Evolutionary conservation across 2,888 invertebrate genomes (phyloP), one percentile per base, ranked within the genome.

Genomic region (Minunthozetes semirufus): DNA sequence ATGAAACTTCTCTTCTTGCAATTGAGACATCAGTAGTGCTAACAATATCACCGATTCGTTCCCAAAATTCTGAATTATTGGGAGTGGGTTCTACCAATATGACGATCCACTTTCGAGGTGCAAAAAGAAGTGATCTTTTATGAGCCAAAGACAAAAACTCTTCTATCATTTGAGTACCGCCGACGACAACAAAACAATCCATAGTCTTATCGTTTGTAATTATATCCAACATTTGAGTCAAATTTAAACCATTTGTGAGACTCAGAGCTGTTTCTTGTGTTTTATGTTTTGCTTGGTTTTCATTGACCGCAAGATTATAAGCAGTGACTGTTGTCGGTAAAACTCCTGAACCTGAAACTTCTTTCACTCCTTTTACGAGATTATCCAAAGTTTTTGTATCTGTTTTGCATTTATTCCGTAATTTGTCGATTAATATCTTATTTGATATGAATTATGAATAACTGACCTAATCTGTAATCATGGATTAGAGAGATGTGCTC

Each of bases 401-500:
- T 76, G 38, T 46, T 74, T 75, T 29, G 9, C 42, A 25, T 50
- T 8, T 3, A 33, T 33, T 5, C 8, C 33, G 8, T 5, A 5
- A 33, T 33, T 5, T 33, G 8, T 33, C 33, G 33, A 33, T 33
- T 33, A 33, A 33, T 33, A 33, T 33, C 8, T 8, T 33, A n/a
- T n/a, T n/a, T 5, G 27, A 71, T 71, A 48, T 48, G 48, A 48
- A 8, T 48, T 42, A 4, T 48, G 17, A 5, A 59, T 19, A 27
- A 42, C 76, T 74, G 56, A 79, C 78, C 79, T 25, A 78, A 53
- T n/a, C 53, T 77, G 11, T 76, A 53, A 53, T 79, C 78, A 61
- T 79, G 76, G 13, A 79, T 61, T 42, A 79, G 59, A 27, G 75
- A 72, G 38, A 79, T 77, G 29, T 79, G 78, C 19, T 77, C 70